Conservation (phyloP, 2,113 vertebrate species). For the Bungarus multicinctus region DNA sequence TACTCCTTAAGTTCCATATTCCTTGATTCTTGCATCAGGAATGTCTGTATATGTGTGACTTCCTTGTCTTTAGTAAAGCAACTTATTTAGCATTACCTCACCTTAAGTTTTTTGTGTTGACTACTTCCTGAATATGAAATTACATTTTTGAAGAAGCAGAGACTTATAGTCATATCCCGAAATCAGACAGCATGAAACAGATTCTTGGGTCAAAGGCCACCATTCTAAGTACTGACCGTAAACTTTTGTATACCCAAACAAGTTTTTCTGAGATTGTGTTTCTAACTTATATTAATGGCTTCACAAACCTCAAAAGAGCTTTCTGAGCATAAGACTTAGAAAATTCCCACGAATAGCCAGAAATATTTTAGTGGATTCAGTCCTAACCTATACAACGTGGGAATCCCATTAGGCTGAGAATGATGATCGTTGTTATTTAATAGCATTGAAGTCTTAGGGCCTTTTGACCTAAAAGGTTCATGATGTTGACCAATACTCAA, state of each 20-base stretch:
- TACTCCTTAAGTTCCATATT: conserved; percentile 1
- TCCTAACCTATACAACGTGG: background rate
- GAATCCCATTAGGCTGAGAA: background rate
- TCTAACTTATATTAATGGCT: background rate
- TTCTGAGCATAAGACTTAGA: background rate
- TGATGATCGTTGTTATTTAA: background rate
- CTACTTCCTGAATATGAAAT: background rate
- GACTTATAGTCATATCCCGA: background rate
- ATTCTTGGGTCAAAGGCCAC: background rate
- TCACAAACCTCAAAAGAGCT: background rate
- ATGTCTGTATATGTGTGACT: background rate
- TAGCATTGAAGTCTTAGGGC: background rate
- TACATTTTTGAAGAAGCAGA: background rate
- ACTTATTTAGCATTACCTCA: background rate
- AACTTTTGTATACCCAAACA: background rate
- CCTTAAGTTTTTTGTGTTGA: background rate
- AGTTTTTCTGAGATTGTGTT: background rate
- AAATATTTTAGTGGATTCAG: background rate
- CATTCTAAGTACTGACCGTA: background rate
- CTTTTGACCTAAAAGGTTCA: background rate
- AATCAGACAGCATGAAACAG: background rate
- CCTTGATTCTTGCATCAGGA: background rate
- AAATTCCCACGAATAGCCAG: background rate
- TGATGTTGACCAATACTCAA: background rate
- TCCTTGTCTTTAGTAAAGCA: background rate